These are phyloP conservation scores for Propithecus coquereli DNA, from an alignment of 2,113 vertebrate species.

Conservation along the genomic window DNA sequence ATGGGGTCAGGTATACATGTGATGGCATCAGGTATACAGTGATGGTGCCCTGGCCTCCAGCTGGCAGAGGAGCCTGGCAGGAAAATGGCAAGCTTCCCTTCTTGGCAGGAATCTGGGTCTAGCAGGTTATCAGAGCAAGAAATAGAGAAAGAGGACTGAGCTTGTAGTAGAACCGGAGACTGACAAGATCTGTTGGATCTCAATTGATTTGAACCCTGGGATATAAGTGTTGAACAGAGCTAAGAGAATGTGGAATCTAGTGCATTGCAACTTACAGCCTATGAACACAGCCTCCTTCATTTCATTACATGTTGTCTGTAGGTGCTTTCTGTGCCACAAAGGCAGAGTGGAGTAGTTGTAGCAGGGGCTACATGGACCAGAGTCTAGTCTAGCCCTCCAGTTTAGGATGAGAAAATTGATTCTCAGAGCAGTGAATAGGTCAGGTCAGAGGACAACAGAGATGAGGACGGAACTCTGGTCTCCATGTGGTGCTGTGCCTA, in stretches of 20 bases:
- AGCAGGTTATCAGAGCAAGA: not conserved
- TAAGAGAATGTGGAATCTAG: not conserved
- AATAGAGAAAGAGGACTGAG: not conserved
- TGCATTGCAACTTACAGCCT: not conserved
- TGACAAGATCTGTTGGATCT: not conserved
- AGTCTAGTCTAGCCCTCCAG: not conserved
- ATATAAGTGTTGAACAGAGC: too few relatives aligned
- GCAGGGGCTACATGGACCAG: not conserved
- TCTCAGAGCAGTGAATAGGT: not conserved
- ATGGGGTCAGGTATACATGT: rapidly evolving
- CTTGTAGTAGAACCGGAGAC: not conserved
- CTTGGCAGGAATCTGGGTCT: not conserved
- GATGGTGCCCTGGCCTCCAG: not conserved
- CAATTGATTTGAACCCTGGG: not conserved
- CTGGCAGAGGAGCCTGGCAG: not conserved
- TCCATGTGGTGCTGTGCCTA: not conserved
- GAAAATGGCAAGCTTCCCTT: too few relatives aligned
- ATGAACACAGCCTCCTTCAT: not conserved
- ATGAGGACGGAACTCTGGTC: not conserved
- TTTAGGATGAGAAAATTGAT: not conserved
- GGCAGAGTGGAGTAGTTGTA: not conserved
- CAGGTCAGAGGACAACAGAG: not conserved
- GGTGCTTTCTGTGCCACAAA: not conserved
- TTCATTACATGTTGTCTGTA: rapidly evolving
- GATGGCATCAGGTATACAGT: too few relatives aligned